These are phyloP conservation scores for Drosophila percnosoma DNA, from an alignment of 2,888 invertebrate species.

Conservation along the genomic window DNA sequence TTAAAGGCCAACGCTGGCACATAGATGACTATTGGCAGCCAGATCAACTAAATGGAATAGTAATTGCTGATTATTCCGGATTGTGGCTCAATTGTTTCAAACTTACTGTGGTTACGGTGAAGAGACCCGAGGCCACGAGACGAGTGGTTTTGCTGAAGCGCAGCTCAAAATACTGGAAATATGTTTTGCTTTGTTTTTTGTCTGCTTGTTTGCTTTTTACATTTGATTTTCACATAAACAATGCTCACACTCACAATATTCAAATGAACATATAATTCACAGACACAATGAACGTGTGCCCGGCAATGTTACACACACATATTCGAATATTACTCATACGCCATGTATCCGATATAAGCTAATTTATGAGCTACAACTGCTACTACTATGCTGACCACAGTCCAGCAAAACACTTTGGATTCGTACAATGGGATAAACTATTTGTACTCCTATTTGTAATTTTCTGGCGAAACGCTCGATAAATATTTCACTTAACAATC, in stretches of 20 bases:
- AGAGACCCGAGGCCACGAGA: constrained; percentile 89
- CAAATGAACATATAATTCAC: constrained; percentile 4
- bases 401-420: constrained; percentile 37
- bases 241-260: constrained; percentile 26
- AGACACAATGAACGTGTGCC: constrained; percentile 14
- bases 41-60: constrained; percentile 68
- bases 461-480: constrained; percentile 18
- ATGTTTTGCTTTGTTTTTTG: constrained; percentile 45
- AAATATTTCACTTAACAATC: constrained; percentile 34
- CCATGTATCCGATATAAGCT: constrained; percentile 29
- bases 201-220: constrained; percentile 20
- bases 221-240: constrained; percentile 49
- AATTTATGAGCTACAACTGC: constrained; percentile 6
- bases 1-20: constrained; percentile 92
- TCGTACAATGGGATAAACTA: neutral
- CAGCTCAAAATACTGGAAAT: constrained; percentile 89
- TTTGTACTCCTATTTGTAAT: constrained; percentile 18
- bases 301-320: constrained; percentile 49
- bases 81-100: constrained; percentile 8
- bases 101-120: constrained; percentile 89
- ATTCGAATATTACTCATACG: constrained; percentile 69
- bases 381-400: constrained; percentile 23
- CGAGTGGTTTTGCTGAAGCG: constrained; percentile 90
- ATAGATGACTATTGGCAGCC: constrained; percentile 87
- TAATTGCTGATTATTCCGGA: constrained; percentile 9